These are phyloP conservation scores for Blastomussa wellsi DNA, from an alignment of 92 coral and sea anemone genomes.

Conservation along the genomic window DNA sequence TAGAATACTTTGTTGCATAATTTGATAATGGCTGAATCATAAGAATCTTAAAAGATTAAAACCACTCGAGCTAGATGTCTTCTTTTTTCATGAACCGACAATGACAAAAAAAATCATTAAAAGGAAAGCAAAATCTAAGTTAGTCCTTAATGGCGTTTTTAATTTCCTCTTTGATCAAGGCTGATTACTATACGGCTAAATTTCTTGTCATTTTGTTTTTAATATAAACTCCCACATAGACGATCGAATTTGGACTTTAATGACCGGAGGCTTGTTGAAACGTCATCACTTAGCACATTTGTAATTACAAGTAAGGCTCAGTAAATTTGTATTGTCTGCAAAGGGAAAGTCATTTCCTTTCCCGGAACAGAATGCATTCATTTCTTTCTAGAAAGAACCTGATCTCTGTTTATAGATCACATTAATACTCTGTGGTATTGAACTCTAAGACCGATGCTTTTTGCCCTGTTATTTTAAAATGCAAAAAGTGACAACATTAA, in stretches of 20 bases:
- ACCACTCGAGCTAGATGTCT: no score
- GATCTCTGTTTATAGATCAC: no score
- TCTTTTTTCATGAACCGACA: no score
- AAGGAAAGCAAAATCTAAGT: no score
- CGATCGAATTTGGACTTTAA: not conserved
- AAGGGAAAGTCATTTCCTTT: not conserved
- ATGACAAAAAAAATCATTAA: no score
- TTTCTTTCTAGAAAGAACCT: not conserved
- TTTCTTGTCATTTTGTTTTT: not conserved
- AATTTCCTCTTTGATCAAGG: not conserved
- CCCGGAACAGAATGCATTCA: not conserved
- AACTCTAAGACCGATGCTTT: not conserved
- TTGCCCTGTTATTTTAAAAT: not conserved
- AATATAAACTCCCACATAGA: not conserved
- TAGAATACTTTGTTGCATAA: no score
- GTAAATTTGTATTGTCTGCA: not conserved
- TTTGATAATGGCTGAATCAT: no score
- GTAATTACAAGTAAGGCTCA: no score
- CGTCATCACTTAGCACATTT: not conserved
- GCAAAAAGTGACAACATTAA: not conserved
- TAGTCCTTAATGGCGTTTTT: no score
- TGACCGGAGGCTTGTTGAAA: no score
- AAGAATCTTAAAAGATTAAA: no score
- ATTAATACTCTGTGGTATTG: no score
- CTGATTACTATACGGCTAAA: not conserved